phyloP scores from a whole-genome alignment of 30 jellyfish, hydroid and myxozoan species.

The Turritopsis dohrnii region DNA sequence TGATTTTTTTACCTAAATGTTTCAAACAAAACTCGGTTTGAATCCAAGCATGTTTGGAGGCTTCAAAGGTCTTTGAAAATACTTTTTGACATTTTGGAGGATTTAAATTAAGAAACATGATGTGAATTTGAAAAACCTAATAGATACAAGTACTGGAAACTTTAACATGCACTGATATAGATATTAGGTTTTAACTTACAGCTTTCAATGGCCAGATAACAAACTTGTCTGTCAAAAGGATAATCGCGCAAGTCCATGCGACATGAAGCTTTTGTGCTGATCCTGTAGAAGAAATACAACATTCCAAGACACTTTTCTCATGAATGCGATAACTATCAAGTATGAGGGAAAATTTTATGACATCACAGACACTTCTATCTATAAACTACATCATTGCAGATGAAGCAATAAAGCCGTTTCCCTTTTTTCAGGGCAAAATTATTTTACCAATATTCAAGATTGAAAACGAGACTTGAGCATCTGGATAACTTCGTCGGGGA shows the following conservation, averaged over 20 bases:
- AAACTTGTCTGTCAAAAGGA: constrained; percentile 83
- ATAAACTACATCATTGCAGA: not conserved
- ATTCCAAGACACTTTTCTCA: not conserved
- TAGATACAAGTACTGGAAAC: no score
- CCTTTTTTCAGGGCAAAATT: not conserved
- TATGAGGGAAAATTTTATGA: not conserved
- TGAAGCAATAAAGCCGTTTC: not conserved
- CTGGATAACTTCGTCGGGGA: no score
- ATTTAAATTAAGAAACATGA: no score
- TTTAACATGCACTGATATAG: no score
- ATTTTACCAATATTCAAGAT: not conserved
- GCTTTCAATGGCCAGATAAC: constrained; percentile 91
- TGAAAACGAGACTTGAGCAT: no score
- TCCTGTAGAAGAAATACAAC: constrained; percentile 34
- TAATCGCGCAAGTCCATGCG: constrained; percentile 71
- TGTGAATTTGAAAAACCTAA: no score
- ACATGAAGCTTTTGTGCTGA: constrained; percentile 84
- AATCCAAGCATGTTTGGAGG: no score
- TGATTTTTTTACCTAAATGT: no score
- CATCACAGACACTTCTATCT: not conserved
- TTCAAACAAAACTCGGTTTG: no score
- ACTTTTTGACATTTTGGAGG: no score
- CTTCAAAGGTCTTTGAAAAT: no score
- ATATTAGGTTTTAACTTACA: constrained; percentile 49
- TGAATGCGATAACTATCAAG: not conserved